These are phyloP conservation scores for Pteropus rufus DNA, from an alignment of 2,797 vertebrate species.

Conservation along the genomic window DNA sequence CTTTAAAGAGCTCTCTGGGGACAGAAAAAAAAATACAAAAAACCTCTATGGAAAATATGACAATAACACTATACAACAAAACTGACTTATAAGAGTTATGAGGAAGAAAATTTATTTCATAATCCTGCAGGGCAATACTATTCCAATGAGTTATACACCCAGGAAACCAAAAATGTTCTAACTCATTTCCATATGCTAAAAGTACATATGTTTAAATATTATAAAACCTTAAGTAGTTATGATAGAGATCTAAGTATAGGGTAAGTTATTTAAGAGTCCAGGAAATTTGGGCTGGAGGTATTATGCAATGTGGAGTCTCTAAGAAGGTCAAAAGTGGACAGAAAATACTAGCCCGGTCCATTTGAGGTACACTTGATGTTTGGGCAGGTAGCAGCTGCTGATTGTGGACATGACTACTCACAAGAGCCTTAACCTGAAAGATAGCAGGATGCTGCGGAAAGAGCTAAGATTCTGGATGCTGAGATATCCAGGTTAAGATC, in stretches of 20 bases:
- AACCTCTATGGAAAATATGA: not conserved
- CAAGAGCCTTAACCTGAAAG: not conserved
- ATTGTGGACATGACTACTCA: not conserved
- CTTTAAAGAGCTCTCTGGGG: not conserved
- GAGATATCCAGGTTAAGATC: not conserved
- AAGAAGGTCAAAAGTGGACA: not conserved
- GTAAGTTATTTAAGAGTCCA: not conserved
- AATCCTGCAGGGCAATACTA: not conserved
- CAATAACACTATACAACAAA: not conserved
- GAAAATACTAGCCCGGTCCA: not conserved
- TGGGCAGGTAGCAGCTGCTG: not conserved
- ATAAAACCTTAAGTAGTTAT: not conserved
- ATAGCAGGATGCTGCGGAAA: not conserved
- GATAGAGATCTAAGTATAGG: not conserved
- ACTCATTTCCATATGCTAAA: not conserved
- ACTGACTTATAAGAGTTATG: not conserved
- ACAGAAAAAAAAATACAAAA: not conserved
- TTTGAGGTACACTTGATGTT: not conserved
- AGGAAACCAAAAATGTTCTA: not conserved
- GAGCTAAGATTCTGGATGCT: not conserved
- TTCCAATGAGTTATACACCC: not conserved
- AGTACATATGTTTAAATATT: not conserved
- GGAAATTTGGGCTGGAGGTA: not conserved
- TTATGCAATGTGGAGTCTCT: not conserved
- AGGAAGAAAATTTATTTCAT: not conserved